These are phyloP conservation scores for Dasyprocta punctata DNA, from an alignment of 2,113 vertebrate species.

Conservation along the genomic window DNA sequence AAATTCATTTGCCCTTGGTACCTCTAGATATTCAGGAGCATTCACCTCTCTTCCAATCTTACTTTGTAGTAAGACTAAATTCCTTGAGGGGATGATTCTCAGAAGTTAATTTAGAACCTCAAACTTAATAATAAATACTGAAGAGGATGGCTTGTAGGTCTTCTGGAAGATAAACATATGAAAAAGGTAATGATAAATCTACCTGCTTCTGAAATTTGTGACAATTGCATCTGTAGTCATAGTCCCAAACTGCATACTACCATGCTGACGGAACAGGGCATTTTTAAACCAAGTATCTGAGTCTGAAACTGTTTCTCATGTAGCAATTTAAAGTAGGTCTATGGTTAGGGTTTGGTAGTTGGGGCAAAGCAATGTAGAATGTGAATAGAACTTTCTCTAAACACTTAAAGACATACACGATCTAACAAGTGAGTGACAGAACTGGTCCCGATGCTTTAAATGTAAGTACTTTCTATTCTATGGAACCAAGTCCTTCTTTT, in stretches of 20 bases:
- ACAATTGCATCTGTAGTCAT: background rate
- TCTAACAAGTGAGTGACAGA: background rate
- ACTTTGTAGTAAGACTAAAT: background rate
- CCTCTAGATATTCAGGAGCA: background rate
- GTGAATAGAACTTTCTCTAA: background rate
- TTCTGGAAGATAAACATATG: background rate
- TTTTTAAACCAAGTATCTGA: background rate
- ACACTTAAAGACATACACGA: background rate
- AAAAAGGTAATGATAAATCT: background rate
- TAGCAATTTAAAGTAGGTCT: background rate
- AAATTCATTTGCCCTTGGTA: background rate
- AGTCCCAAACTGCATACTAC: background rate
- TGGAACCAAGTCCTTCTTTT: background rate
- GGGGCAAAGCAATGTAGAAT: background rate
- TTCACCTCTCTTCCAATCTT: background rate
- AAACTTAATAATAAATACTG: background rate
- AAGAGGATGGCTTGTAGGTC: background rate
- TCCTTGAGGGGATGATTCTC: background rate
- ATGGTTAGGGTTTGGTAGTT: background rate
- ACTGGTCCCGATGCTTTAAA: background rate
- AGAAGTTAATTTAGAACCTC: background rate
- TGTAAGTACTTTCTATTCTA: background rate
- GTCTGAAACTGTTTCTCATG: background rate
- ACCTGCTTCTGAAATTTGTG: background rate
- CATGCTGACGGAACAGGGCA: background rate